Evolutionary conservation across 2,113 vertebrate genomes (phyloP).

Genomic region (Passerina amoena): DNA sequence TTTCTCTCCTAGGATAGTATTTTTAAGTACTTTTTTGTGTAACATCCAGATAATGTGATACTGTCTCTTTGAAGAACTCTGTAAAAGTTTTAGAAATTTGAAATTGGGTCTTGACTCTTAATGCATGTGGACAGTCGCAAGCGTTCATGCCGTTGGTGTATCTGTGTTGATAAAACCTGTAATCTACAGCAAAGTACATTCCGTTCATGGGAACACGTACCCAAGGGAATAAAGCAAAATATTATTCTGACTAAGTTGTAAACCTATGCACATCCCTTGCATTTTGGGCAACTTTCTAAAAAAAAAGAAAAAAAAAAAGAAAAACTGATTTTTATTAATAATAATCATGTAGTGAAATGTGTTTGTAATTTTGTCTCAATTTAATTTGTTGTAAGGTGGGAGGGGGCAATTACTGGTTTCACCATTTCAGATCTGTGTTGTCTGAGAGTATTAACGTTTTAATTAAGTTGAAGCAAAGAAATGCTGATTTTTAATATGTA

Average conservation of each 20-base stretch:
- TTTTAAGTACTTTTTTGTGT: conserved; percentile 79
- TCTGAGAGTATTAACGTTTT: conserved; percentile 90
- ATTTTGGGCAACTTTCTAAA: conserved; percentile 92
- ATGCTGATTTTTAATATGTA: conserved; percentile 87
- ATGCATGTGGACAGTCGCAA: conserved; percentile 98
- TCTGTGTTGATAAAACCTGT: conserved; percentile 89
- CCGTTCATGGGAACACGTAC: conserved; percentile 86
- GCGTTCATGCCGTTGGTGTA: conserved; percentile 92
- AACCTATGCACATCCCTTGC: conserved; percentile 97
- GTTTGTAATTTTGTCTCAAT: conserved; percentile 93
- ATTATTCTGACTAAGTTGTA: conserved; percentile 85
- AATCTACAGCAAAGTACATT: conserved; percentile 91
- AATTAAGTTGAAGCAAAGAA: conserved; percentile 83
- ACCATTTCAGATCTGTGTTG: conserved; percentile 90
- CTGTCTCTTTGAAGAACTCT: conserved; percentile 97
- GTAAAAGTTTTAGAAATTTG: conserved; percentile 90
- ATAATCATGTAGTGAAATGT: conserved; percentile 93
- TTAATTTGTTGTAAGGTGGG: conserved; percentile 91
- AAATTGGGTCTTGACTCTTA: conserved; percentile 92
- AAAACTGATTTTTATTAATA: conserved; percentile 92
- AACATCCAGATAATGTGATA: conserved; percentile 84
- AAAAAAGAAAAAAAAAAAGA: conserved; percentile 69
- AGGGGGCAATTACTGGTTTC: conserved; percentile 82
- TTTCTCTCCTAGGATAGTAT: conserved; percentile 69
- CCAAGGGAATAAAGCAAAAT: conserved; percentile 84